These are phyloP conservation scores for Clarias laeviceps DNA, from an alignment of 2,797 vertebrate species.

Conservation along the genomic window DNA sequence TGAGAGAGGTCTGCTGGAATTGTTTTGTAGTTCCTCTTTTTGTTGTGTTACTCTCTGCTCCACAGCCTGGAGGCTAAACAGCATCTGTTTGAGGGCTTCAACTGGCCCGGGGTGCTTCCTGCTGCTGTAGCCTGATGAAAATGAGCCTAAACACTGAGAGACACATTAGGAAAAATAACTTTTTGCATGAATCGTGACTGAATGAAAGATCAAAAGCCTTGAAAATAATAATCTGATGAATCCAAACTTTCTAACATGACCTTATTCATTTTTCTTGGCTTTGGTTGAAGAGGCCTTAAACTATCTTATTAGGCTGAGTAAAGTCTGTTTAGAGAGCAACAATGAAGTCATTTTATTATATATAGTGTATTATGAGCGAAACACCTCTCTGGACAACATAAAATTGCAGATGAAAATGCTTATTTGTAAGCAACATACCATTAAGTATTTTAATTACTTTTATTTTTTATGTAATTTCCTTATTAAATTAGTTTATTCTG, in stretches of 20 bases:
- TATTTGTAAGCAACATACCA: neutral
- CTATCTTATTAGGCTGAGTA: neutral
- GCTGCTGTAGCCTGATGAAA: conserved; percentile 66
- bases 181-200: neutral
- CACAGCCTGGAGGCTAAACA: conserved; percentile 86
- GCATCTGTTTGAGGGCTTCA: conserved; percentile 87
- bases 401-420: neutral
- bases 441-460: neutral
- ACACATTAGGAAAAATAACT: neutral
- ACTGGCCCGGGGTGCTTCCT: conserved; percentile 82
- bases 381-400: neutral
- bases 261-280: neutral
- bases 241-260: neutral
- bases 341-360: neutral
- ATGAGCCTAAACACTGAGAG: conserved; percentile 49
- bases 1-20: conserved; percentile 55
- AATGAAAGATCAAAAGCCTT: neutral
- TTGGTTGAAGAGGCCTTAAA: neutral
- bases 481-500: neutral
- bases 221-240: neutral
- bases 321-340: neutral
- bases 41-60: conserved; percentile 71
- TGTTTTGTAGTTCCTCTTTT: conserved; percentile 49
- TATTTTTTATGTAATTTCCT: neutral
- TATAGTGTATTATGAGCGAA: neutral